Percentiles rank a stretch among this genome's conserved stretches.
phyloP scores from a whole-genome alignment of 2,797 vertebrate species.

The Cryptoblepharus egeriae region DNA sequence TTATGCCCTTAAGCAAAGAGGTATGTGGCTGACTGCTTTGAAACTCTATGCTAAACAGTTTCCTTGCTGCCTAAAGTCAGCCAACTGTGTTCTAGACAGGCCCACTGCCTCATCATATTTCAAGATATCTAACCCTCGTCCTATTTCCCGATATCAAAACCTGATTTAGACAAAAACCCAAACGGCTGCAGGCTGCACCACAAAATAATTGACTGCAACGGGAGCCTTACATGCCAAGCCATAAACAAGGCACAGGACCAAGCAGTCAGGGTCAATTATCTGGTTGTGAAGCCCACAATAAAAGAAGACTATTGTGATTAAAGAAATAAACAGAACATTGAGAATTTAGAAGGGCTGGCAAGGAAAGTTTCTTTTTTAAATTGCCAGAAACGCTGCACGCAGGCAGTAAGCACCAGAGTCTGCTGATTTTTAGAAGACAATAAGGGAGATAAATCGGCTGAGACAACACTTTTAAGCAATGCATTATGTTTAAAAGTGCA shows the following conservation, averaged over 20 bases:
- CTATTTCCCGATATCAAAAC: slow-evolving; percentile 76
- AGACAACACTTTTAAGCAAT: slow-evolving; percentile 41
- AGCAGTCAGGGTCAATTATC: slow-evolving; percentile 81
- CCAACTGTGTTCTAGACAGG: slow-evolving; percentile 69
- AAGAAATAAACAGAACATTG: slow-evolving; percentile 77
- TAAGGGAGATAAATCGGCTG: slow-evolving; percentile 41
- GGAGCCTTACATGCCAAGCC: slow-evolving; percentile 75
- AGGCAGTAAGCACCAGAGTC: slow-evolving; percentile 61
- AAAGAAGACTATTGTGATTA: slow-evolving; percentile 80
- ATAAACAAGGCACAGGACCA: slow-evolving; percentile 79
- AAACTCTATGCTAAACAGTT: slow-evolving; percentile 48
- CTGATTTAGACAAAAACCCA: slow-evolving; percentile 75
- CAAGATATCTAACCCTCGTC: slow-evolving; percentile 74
- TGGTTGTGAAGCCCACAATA: slow-evolving; percentile 76
- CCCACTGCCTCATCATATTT: slow-evolving; percentile 74
- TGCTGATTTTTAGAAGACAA: slow-evolving; percentile 29
- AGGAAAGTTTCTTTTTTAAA: slow-evolving; percentile 62
- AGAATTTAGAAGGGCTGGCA: slow-evolving; percentile 73
- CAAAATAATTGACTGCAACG: slow-evolving; percentile 83
- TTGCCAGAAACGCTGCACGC: slow-evolving; percentile 68
- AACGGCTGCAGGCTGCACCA: slow-evolving; percentile 75
- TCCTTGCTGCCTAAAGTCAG: slow-evolving; percentile 65
- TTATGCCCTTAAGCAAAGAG: slow-evolving; percentile 8
- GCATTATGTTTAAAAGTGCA: slow-evolving; percentile 24
- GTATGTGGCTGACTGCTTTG: not conserved